Percentiles rank a stretch among this genome's conserved stretches.
These are phyloP conservation scores for Pseudopodoces humilis DNA, from an alignment of 2,113 vertebrate genomes.

Conservation along the genomic window DNA sequence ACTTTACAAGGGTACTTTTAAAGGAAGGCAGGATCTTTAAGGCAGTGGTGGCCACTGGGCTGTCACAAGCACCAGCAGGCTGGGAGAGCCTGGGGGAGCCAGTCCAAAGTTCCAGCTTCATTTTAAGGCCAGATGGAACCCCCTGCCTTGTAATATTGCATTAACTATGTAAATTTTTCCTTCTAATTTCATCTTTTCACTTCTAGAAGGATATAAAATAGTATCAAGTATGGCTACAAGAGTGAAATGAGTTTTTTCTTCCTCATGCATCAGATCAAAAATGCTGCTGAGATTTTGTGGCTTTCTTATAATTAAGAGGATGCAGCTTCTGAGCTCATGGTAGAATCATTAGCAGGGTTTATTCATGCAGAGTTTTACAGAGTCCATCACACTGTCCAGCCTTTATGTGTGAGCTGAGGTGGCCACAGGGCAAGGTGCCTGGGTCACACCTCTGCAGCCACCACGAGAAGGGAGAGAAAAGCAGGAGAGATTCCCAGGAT, in stretches of 20 bases:
- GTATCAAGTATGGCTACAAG: background rate
- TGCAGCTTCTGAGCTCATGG: background rate
- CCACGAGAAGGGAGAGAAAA: background rate
- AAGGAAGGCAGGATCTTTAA: background rate
- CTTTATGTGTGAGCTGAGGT: background rate
- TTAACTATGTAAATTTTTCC: background rate
- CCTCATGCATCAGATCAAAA: background rate
- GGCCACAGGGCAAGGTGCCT: background rate
- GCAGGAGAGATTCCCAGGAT: background rate
- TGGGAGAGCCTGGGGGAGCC: background rate
- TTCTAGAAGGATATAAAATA: background rate
- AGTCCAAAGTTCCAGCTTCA: background rate
- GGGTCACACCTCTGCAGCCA: background rate
- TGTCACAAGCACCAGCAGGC: background rate
- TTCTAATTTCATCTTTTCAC: background rate
- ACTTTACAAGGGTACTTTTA: background rate
- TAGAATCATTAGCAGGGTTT: background rate
- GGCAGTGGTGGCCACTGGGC: background rate
- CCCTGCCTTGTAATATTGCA: rapidly evolving
- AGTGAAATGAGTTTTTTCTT: background rate
- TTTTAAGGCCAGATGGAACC: background rate
- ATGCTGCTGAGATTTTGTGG: background rate
- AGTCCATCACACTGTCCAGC: background rate
- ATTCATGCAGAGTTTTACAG: background rate
- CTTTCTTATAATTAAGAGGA: background rate